Conservation (phyloP, 2,888 invertebrate genomes). For the Conistra vaccinii region DNA sequence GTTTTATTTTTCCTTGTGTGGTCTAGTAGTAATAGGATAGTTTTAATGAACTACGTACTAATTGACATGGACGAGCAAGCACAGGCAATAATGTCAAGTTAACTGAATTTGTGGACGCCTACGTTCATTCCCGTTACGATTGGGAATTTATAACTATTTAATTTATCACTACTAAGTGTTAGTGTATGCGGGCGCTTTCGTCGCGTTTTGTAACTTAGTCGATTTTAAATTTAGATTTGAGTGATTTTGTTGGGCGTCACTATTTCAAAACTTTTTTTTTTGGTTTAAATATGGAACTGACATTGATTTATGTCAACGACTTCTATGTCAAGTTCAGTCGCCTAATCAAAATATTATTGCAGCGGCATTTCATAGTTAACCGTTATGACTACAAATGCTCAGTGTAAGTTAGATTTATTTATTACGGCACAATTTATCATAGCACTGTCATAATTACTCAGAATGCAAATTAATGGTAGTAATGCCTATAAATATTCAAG, state of each 20-base stretch:
- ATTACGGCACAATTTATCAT: conserved; percentile 65
- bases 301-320: conserved; percentile 47
- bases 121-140: conserved; percentile 61
- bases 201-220: conserved; percentile 49
- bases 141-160: conserved; percentile 71
- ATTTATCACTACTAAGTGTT: conserved; percentile 65
- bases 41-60: conserved; percentile 77
- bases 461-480: conserved; percentile 72
- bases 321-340: conserved; percentile 50
- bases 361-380: conserved; percentile 20
- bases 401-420: conserved; percentile 57
- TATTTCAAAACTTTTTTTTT: conserved; percentile 10
- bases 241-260: conserved; percentile 7
- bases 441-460: conserved; percentile 76
- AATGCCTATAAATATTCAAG: conserved; percentile 76
- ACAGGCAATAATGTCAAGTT: conserved; percentile 76
- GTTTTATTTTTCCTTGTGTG: conserved; percentile 68
- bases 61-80: conserved; percentile 78
- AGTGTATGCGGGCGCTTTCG: conserved; percentile 70
- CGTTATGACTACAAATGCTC: conserved; percentile 31
- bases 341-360: conserved; percentile 47
- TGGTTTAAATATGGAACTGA: conserved; percentile 37
- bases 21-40: conserved; percentile 63
- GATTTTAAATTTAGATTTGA: conserved; percentile 56
- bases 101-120: conserved; percentile 78